Base-by-base conservation (phyloP, 2,888 invertebrate species). In the Dasypolia templi region DNA sequence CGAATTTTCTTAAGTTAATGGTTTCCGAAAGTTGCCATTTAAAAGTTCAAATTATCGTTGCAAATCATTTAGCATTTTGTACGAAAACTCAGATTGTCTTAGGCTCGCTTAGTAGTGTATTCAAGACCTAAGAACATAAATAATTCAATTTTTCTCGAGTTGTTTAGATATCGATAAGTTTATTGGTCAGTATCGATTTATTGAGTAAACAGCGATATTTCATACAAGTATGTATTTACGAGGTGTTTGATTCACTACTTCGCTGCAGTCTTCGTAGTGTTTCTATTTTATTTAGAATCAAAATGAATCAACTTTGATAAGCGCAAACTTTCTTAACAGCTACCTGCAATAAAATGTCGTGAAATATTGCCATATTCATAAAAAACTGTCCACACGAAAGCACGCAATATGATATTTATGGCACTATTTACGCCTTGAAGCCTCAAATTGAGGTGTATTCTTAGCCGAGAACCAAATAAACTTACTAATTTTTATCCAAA, bases 81-180 rank as follows among this genome's bases (percentile, higher is more conserved):
- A 32, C 6, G 11, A 35, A 7, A 32, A 26, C 56, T 35, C 3
- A 19, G 19, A 35, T 59, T 22, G 14, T 22, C 5, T 35, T 51
- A 14, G 22, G 11, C 59, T 79, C 14, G 2, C 5, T 35, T 53
- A 51, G 17, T 26, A 42, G 65, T 81, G 62, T 63, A 75, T 35
- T 51, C 62, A 1, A 53, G 9, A 44, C 58, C 53, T 84, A 69
- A 72, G 32, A 63, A 32, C 4, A 75, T 77, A 80, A 77, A 75
- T 77, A 79, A 77, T 77, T 79, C 78, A 80, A 64, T 71, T 75
- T 72, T 81, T 79, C 73, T 78, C 64, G 49, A 78, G 62, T 72
- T 85, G 84, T 85, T 87, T 75, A 70, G 44, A 76, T 82, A 79
- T 79, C 79, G 78, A 75, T 66, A 75, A 82, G 76, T 89, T 88